phyloP scores from a whole-genome alignment of 2,888 invertebrate species.

The Drosophila hamatofila region DNA sequence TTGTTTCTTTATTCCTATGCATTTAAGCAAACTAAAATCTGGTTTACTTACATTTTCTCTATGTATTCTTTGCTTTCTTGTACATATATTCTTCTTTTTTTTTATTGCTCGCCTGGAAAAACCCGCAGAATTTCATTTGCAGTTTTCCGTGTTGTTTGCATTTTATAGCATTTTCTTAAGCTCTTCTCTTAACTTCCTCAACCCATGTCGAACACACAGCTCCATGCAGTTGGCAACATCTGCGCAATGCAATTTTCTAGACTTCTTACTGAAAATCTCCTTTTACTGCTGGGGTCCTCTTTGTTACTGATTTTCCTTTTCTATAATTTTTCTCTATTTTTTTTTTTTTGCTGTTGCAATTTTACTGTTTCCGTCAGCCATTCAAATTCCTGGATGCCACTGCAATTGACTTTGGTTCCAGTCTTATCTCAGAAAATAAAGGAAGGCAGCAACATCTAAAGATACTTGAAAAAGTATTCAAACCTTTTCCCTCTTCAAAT shows the following conservation, averaged over 20 bases:
- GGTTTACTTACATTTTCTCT: neutral
- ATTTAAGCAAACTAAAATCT: constrained; percentile 8
- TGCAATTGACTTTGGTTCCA: constrained; percentile 33
- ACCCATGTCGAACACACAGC: constrained; percentile 23
- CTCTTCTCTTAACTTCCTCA: constrained; percentile 49
- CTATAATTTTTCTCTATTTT: neutral
- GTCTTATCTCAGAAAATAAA: neutral
- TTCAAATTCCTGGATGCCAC: constrained; percentile 48
- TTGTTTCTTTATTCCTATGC: neutral
- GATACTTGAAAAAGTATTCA: neutral
- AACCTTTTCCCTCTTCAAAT: neutral
- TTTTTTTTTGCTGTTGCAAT: constrained; percentile 30
- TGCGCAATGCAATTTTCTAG: constrained; percentile 77
- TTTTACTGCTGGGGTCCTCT: constrained; percentile 37
- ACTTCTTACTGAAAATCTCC: constrained; percentile 56
- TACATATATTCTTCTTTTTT: constrained; percentile 33
- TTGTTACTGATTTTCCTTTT: constrained; percentile 28
- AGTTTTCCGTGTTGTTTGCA: constrained; percentile 71
- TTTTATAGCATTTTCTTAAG: constrained; percentile 76
- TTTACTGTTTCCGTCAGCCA: constrained; percentile 34
- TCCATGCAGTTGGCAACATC: constrained; percentile 73
- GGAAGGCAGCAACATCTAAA: neutral
- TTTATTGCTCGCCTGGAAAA: constrained; percentile 57
- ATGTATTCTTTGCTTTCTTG: constrained; percentile 26
- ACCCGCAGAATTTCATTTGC: constrained; percentile 72